phyloP scores from a whole-genome alignment of 2,113 vertebrate genomes.

The Otis tarda region DNA sequence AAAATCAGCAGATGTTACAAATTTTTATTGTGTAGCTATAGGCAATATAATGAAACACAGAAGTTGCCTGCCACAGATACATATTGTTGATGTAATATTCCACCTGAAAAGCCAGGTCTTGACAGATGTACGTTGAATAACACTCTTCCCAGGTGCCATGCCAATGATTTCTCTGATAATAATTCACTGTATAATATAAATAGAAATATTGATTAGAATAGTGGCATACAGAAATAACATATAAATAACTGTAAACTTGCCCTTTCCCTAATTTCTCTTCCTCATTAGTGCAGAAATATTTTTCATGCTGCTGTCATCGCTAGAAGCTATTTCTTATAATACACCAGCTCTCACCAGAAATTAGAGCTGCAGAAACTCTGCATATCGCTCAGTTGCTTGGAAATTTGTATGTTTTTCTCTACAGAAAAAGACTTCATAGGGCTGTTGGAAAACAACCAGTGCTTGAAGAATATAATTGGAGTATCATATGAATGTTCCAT shows the following conservation, averaged over 20 bases:
- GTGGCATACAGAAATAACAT: not conserved
- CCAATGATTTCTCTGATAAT: not conserved
- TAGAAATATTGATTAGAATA: constrained; percentile 35
- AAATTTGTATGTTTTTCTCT: not conserved
- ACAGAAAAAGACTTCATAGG: not conserved
- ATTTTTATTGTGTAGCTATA: not conserved
- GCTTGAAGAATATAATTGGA: not conserved
- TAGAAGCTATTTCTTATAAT: not conserved
- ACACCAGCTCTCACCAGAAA: not conserved
- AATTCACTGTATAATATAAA: not conserved
- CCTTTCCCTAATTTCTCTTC: constrained; percentile 13
- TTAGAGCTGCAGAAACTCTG: not conserved
- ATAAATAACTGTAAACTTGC: constrained; percentile 12
- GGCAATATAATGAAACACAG: not conserved
- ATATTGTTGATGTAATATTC: not conserved
- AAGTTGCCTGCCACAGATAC: not conserved
- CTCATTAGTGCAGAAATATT: constrained; percentile 20
- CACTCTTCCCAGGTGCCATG: not conserved
- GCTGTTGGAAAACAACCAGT: not conserved
- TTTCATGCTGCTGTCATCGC: constrained; percentile 1
- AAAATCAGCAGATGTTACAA: not conserved
- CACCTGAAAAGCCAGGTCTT: not conserved
- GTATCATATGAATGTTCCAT: not conserved
- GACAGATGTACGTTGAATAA: not conserved
- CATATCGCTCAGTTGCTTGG: not conserved